Conservation (phyloP, 2,113 vertebrate genomes). For the Corythoichthys intestinalis region DNA sequence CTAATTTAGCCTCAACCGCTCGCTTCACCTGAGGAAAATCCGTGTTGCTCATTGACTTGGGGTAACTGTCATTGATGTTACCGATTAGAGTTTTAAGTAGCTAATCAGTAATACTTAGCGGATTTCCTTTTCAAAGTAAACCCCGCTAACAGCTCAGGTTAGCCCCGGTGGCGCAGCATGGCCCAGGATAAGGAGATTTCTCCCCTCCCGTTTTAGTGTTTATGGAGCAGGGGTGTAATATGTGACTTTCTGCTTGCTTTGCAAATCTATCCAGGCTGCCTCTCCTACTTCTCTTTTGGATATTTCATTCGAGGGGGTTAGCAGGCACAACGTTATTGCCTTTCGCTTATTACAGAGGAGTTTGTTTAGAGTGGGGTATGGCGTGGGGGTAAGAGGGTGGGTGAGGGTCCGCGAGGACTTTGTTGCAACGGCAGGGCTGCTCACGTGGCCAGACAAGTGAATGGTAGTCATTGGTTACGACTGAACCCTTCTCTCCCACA, state of each 20-base stretch:
- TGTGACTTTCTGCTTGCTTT: conserved; percentile 66
- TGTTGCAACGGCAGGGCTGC: conserved; percentile 31
- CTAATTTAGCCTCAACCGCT: neutral
- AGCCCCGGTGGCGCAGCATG: conserved; percentile 40
- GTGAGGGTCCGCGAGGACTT: conserved; percentile 18
- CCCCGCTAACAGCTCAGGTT: conserved; percentile 56
- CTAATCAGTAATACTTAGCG: conserved; percentile 48
- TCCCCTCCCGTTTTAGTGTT: conserved; percentile 36
- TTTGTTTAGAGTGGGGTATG: conserved; percentile 57
- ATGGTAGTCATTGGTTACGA: conserved; percentile 67
- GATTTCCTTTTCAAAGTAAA: conserved; percentile 64
- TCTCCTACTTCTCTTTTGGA: conserved; percentile 54
- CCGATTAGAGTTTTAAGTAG: conserved; percentile 46
- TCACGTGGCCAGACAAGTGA: conserved; percentile 58
- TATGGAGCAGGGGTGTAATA: conserved; percentile 63
- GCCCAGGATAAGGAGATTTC: conserved; percentile 61
- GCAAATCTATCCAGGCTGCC: conserved; percentile 60
- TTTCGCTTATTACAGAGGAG: conserved; percentile 70
- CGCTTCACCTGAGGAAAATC: neutral
- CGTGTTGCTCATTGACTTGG: conserved; percentile 5
- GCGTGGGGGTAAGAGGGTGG: neutral
- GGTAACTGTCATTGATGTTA: conserved; percentile 36
- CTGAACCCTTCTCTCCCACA: conserved; percentile 46
- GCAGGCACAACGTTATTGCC: conserved; percentile 67
- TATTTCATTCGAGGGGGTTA: conserved; percentile 64